Conservation (phyloP, 2,113 vertebrate species). For the Etia nguti region DNA sequence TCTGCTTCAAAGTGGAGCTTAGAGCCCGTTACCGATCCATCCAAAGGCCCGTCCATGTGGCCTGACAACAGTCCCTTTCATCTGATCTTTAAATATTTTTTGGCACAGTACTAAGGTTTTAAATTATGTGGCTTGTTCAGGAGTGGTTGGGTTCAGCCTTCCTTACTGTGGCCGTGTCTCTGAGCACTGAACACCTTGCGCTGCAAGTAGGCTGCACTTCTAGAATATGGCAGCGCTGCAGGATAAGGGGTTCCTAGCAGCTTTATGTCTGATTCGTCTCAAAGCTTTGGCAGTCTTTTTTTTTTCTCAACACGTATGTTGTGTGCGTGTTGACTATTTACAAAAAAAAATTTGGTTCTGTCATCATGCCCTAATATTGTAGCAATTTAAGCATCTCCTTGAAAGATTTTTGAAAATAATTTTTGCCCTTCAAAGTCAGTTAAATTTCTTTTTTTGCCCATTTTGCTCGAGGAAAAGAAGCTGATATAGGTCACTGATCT, state of each 20-base stretch:
- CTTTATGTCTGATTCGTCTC: not conserved
- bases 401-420: not conserved
- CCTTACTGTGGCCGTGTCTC: not conserved
- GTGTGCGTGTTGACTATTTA: not conserved
- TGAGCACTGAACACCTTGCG: not conserved
- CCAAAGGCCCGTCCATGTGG: not conserved
- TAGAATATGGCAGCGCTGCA: not conserved
- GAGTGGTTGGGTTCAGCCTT: not conserved
- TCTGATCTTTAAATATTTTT: not conserved
- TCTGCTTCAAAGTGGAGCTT: not conserved
- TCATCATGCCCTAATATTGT: not conserved
- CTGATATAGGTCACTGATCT: not conserved
- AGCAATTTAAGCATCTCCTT: not conserved
- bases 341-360: not conserved
- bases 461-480: not conserved
- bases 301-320: rapidly evolving
- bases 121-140: not conserved
- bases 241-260: not conserved
- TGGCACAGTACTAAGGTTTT: not conserved
- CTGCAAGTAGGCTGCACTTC: not conserved
- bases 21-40: not conserved
- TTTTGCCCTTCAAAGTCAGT: not conserved
- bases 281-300: not conserved
- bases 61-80: not conserved
- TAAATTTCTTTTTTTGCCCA: not conserved